Conservation (phyloP, 2,797 vertebrate genomes). For the Neosalanx taihuensis region DNA sequence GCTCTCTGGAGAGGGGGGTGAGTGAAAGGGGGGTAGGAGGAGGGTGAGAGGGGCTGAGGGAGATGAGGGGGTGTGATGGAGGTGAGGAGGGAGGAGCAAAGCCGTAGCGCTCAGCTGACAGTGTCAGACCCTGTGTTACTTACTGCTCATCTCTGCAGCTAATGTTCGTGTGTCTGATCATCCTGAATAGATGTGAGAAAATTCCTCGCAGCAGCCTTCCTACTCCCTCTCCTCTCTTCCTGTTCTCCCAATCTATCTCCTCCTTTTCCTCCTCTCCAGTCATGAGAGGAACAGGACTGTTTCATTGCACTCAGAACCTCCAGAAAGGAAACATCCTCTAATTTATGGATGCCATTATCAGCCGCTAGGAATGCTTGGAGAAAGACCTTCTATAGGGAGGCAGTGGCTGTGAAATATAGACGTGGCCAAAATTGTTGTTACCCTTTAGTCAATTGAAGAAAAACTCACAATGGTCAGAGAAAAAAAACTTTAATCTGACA, state of each 20-base stretch:
- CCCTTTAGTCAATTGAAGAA: no score
- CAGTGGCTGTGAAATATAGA: slow-evolving; percentile 51
- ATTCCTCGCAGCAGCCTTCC: no score
- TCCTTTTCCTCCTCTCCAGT: no score
- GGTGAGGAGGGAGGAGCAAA: not conserved
- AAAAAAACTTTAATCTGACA: no score
- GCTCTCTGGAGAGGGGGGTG: slow-evolving; percentile 51
- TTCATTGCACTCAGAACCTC: no score
- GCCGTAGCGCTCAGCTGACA: not conserved
- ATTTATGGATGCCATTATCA: not conserved
- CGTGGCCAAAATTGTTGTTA: no score
- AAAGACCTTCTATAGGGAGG: slow-evolving; percentile 57
- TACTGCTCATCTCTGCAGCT: not conserved
- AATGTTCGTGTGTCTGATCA: not conserved
- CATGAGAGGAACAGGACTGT: no score
- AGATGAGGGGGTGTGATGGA: slow-evolving; percentile 10
- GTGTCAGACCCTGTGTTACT: not conserved
- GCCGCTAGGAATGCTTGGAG: slow-evolving; percentile 23
- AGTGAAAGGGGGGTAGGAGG: not conserved
- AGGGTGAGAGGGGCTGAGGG: slow-evolving; percentile 27
- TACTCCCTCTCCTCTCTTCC: no score
- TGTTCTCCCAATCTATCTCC: no score
- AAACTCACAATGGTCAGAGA: no score
- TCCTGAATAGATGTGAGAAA: not conserved
- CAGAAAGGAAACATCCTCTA: slow-evolving; percentile 6